phyloP scores from a whole-genome alignment of 2,888 invertebrate species.

The Erebia epiphron region DNA sequence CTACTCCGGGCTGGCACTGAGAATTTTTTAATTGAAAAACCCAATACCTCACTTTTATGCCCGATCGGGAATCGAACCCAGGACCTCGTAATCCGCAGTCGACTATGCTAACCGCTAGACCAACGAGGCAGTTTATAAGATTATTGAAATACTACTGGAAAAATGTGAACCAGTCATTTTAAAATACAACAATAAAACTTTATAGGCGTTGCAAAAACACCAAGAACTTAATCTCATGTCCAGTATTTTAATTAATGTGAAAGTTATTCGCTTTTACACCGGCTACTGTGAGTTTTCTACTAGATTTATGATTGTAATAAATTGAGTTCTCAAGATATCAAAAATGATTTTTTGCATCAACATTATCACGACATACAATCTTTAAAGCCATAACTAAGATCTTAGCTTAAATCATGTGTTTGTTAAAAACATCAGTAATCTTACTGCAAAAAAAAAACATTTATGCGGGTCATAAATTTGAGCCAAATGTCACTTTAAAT shows the following conservation, averaged over 20 bases:
- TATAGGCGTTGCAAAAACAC: constrained; percentile 9
- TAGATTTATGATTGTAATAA: constrained; percentile 11
- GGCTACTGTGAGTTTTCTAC: constrained; percentile 18
- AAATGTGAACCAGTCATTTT: background rate
- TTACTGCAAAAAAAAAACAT: constrained; percentile 1
- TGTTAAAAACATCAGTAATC: background rate
- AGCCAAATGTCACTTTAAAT: background rate
- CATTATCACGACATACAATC: constrained; percentile 12
- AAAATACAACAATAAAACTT: constrained; percentile 14
- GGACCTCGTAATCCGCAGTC: no score
- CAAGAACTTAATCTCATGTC: constrained; percentile 9
- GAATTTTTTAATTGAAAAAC: no score
- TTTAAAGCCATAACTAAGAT: constrained; percentile 4
- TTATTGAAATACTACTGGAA: background rate
- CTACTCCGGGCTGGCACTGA: no score
- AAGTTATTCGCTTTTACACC: constrained; percentile 6
- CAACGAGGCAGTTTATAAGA: no score
- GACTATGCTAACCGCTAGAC: no score
- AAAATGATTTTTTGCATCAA: constrained; percentile 13
- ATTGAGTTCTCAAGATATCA: constrained; percentile 17
- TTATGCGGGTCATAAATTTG: background rate
- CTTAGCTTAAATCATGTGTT: background rate
- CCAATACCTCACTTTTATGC: no score
- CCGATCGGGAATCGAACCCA: no score
- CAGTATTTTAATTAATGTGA: constrained; percentile 17